Evolutionary conservation across 2,113 vertebrate genomes (phyloP).

Genomic region (Aegithalos caudatus): DNA sequence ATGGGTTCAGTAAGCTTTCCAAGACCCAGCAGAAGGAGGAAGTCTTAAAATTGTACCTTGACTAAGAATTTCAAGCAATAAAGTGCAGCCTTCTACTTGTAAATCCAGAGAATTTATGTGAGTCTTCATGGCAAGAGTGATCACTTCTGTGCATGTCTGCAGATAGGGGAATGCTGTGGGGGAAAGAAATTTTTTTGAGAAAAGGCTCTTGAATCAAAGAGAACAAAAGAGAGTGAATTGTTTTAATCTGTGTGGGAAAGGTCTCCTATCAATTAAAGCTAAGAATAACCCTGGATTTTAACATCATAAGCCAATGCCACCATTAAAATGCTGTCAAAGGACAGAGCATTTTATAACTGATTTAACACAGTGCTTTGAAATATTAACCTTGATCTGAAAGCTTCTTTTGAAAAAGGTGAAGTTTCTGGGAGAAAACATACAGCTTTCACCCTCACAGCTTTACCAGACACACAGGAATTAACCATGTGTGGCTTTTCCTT

Average conservation of each 20-base stretch:
- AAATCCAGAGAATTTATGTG: slow-evolving; percentile 44
- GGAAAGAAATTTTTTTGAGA: not conserved
- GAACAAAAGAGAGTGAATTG: not conserved
- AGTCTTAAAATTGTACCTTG: not conserved
- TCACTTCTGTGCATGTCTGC: not conserved
- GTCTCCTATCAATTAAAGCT: not conserved
- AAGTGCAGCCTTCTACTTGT: slow-evolving; percentile 51
- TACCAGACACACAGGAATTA: not conserved
- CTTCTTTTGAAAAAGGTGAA: not conserved
- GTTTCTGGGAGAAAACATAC: not conserved
- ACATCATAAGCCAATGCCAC: not conserved
- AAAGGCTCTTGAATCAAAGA: not conserved
- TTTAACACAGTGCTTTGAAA: not conserved
- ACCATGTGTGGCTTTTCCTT: not conserved
- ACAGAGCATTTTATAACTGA: not conserved
- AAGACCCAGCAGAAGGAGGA: not conserved
- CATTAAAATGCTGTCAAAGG: not conserved
- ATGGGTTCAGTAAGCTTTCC: not conserved
- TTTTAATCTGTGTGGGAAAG: not conserved
- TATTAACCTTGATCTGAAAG: not conserved
- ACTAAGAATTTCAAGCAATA: slow-evolving; percentile 62
- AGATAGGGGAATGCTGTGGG: slow-evolving; percentile 34
- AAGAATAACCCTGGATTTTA: not conserved
- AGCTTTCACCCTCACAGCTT: not conserved
- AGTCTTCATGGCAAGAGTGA: slow-evolving; percentile 29